These are phyloP conservation scores for Micoletzkya japonica DNA, from an alignment of 2,888 invertebrate genomes.

Conservation along the genomic window DNA sequence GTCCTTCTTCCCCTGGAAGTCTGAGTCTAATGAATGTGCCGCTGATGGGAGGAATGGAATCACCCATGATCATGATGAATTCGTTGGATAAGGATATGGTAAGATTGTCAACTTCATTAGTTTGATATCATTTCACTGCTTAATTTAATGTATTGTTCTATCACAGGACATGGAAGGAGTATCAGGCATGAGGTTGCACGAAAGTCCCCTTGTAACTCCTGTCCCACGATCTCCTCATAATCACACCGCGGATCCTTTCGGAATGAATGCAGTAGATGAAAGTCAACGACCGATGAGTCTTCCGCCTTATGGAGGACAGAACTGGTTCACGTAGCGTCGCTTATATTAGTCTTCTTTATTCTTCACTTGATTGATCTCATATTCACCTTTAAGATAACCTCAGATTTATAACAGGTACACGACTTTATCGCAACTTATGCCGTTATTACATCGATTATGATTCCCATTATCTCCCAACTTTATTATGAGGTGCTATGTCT, in stretches of 20 bases:
- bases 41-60: conserved; percentile 14
- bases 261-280: conserved; percentile 21
- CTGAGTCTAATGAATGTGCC: conserved; percentile 47
- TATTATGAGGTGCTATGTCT: no score
- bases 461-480: background rate
- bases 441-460: no score
- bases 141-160: background rate
- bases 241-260: conserved; percentile 25
- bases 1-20: conserved; percentile 38
- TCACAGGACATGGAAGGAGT: background rate
- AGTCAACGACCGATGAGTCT: conserved; percentile 40
- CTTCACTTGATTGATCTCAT: background rate
- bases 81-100: conserved; percentile 1
- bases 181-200: background rate
- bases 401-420: no score
- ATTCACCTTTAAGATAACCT: no score
- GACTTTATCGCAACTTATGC: no score
- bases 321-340: conserved; percentile 4
- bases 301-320: conserved; percentile 33
- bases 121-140: background rate
- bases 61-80: background rate
- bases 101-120: background rate
- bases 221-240: conserved; percentile 31
- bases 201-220: conserved; percentile 27
- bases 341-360: background rate